Percentiles rank a stretch among this genome's conserved stretches.
Evolutionary conservation across 2,113 vertebrate genomes (phyloP).

Genomic region (Callospermophilus lateralis): DNA sequence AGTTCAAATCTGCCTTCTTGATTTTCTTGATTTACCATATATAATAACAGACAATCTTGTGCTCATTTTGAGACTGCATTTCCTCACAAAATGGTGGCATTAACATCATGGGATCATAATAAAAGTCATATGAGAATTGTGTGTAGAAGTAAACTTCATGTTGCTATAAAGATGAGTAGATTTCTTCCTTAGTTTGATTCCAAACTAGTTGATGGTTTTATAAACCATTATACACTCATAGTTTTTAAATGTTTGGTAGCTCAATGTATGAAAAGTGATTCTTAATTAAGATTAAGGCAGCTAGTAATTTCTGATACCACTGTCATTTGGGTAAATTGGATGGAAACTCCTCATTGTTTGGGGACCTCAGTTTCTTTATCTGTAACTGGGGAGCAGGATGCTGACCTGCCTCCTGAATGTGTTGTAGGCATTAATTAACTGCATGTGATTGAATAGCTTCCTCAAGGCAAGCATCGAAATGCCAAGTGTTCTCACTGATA

Average conservation of each 20-base stretch:
- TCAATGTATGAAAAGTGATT: neutral
- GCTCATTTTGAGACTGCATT: neutral
- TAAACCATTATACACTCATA: neutral
- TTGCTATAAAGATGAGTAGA: neutral
- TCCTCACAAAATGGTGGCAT: neutral
- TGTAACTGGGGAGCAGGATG: slow-evolving; percentile 43
- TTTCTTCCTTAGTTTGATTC: neutral
- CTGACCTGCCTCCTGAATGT: slow-evolving; percentile 52
- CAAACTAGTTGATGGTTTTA: slow-evolving; percentile 31
- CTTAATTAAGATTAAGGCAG: slow-evolving; percentile 36
- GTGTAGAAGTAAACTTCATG: neutral
- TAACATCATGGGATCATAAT: neutral
- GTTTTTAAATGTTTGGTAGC: slow-evolving; percentile 35
- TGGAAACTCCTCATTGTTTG: slow-evolving; percentile 8
- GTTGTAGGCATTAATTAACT: slow-evolving; percentile 71
- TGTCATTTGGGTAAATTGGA: slow-evolving; percentile 41
- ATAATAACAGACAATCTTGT: neutral
- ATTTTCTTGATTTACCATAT: neutral
- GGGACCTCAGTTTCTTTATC: slow-evolving; percentile 39
- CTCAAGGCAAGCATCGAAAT: slow-evolving; percentile 71
- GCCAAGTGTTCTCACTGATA: slow-evolving; percentile 81
- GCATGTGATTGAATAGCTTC: slow-evolving; percentile 53
- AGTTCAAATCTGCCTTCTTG: neutral
- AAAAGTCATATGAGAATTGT: slow-evolving; percentile 19
- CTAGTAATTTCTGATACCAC: slow-evolving; percentile 4